Conservation (phyloP, 2,888 invertebrate genomes). For the Megalurothrips usitatus region DNA sequence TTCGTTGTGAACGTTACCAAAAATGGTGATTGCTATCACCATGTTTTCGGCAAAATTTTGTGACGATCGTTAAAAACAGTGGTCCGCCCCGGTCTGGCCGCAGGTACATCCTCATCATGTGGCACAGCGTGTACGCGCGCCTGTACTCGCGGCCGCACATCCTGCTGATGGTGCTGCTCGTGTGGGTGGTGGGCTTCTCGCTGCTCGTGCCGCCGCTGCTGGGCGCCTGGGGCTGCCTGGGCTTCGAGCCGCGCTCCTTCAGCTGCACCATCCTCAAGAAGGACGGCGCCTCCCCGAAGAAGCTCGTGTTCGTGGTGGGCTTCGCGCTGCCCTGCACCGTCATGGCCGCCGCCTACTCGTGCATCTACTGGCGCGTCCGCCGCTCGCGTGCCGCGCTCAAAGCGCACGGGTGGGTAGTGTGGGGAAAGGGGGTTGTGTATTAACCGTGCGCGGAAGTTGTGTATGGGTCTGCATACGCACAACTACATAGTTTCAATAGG, state of each 20-base stretch:
- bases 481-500: no score
- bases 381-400: constrained; percentile 68
- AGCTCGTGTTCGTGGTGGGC: constrained; percentile 74
- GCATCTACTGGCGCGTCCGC: constrained; percentile 76
- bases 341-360: constrained; percentile 78
- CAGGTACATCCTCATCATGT: constrained; percentile 81
- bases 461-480: no score
- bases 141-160: constrained; percentile 72
- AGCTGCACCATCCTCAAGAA: constrained; percentile 83
- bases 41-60: no score
- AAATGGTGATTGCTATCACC: no score
- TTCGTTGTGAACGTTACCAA: no score
- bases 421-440: no score
- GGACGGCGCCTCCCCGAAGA: constrained; percentile 75
- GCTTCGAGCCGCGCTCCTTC: constrained; percentile 72
- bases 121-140: constrained; percentile 70
- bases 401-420: constrained; percentile 50
- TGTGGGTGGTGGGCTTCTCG: constrained; percentile 64
- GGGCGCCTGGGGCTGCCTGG: constrained; percentile 80
- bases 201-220: constrained; percentile 70
- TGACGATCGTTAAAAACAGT: no score
- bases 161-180: constrained; percentile 67
- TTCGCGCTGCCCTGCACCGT: constrained; percentile 79
- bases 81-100: background rate
- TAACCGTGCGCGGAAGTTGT: no score